phyloP scores from a whole-genome alignment of 92 coral and sea anemone genomes.

The Meandrina meandrites region DNA sequence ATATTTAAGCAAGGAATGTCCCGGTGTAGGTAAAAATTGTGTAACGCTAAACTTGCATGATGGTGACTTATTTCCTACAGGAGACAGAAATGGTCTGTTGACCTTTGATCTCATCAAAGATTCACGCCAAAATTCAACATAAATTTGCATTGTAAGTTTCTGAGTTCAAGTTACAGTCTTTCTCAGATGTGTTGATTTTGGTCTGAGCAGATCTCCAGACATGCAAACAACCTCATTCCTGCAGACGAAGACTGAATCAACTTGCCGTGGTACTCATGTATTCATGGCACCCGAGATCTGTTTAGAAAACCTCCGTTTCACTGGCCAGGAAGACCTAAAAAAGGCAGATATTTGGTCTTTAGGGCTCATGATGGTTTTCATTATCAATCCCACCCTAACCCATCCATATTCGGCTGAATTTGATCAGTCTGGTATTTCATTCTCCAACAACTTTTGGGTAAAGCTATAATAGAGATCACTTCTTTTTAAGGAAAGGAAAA shows the following conservation, averaged over 20 bases:
- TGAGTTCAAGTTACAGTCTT: constrained; percentile 44
- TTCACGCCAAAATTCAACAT: no score
- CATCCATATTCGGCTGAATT: constrained; percentile 24
- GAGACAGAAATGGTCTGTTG: no score
- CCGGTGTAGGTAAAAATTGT: no score
- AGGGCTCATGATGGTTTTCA: constrained; percentile 36
- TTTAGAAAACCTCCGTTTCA: constrained; percentile 2
- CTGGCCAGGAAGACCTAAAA: constrained; percentile 50
- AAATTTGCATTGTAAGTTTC: no score
- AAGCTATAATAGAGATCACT: no score
- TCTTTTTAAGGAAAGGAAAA: no score
- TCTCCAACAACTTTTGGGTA: constrained; percentile 13
- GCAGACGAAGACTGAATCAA: constrained; percentile 35
- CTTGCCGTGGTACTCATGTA: constrained; percentile 44
- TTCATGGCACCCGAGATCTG: constrained; percentile 46
- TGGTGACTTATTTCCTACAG: no score
- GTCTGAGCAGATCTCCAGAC: constrained; percentile 32
- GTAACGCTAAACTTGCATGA: no score
- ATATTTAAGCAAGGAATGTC: no score
- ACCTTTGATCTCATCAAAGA: no score
- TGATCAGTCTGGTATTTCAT: constrained; percentile 25
- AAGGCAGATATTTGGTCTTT: constrained; percentile 55
- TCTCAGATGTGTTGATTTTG: constrained; percentile 55
- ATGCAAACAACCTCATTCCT: constrained; percentile 37
- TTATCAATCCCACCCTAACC: constrained; percentile 34